Percentiles rank a stretch among this genome's conserved stretches.
Evolutionary conservation across 2,113 vertebrate genomes (phyloP).

Genomic region (Myanophis thanlyinensis): DNA sequence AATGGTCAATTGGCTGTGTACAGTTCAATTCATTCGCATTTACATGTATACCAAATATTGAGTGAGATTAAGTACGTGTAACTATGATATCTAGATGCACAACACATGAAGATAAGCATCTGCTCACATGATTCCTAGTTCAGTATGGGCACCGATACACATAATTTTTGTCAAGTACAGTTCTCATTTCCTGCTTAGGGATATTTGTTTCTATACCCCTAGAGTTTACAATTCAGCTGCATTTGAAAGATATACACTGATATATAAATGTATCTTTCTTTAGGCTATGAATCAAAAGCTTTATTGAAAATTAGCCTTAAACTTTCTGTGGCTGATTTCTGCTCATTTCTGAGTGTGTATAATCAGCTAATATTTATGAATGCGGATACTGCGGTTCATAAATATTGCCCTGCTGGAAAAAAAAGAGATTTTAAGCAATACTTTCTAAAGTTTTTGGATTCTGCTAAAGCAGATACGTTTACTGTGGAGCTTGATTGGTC

Average conservation of each 20-base stretch:
- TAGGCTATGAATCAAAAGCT: neutral
- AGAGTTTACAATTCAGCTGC: neutral
- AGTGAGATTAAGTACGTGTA: neutral
- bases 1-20: neutral
- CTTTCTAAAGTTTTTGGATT: slow-evolving; percentile 24
- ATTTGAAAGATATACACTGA: slow-evolving; percentile 14
- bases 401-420: neutral
- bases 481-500: neutral
- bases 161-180: neutral
- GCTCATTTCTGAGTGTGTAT: neutral
- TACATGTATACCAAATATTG: neutral
- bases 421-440: slow-evolving; percentile 23
- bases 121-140: neutral
- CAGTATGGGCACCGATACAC: neutral
- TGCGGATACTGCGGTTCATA: slow-evolving; percentile 25
- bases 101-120: neutral
- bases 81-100: neutral
- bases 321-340: slow-evolving; percentile 10
- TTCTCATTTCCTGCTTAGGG: neutral
- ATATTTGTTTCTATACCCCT: neutral
- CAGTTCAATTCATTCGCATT: neutral
- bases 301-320: neutral
- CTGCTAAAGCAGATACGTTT: slow-evolving; percentile 13
- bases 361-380: slow-evolving; percentile 38
- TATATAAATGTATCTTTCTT: neutral